A percentile compares a stretch with the other conserved stretches of the same genome.
phyloP scores from a whole-genome alignment of 2,113 vertebrate genomes.

The Phylloscopus whistleri region DNA sequence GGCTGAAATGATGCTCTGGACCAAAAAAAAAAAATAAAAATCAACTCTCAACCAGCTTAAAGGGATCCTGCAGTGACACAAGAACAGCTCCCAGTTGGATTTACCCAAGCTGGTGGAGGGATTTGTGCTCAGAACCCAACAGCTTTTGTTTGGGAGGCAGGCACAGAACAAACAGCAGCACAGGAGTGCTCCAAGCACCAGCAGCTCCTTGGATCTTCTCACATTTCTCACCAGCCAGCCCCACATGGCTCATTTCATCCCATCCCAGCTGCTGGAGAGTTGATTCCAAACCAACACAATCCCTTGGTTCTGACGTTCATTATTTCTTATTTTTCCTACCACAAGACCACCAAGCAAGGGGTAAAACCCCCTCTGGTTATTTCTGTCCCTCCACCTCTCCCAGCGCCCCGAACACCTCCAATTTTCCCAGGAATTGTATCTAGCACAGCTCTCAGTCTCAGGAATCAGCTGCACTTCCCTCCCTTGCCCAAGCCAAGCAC shows the following conservation, averaged over 20 bases:
- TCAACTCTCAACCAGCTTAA: not conserved
- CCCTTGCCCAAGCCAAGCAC: not conserved
- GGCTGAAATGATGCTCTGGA: not conserved
- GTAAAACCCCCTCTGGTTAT: fast-evolving
- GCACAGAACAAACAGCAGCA: not conserved
- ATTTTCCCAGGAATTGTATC: not conserved
- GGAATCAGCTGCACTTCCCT: not conserved
- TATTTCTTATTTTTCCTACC: not conserved
- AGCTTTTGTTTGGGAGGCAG: not conserved
- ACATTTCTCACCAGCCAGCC: not conserved
- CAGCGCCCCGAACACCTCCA: fast-evolving
- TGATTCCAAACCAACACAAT: slow-evolving; percentile 10
- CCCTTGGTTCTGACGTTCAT: not conserved
- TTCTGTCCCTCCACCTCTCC: not conserved
- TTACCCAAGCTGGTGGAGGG: not conserved
- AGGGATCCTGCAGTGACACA: not conserved
- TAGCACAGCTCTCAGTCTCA: not conserved
- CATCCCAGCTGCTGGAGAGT: not conserved
- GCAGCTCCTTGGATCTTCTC: not conserved
- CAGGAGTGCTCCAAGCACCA: not conserved
- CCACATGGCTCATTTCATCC: not conserved
- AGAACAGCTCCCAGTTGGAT: not conserved
- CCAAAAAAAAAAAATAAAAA: not conserved
- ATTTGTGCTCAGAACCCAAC: not conserved
- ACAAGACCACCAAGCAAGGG: not conserved